Conservation (phyloP, 2,113 vertebrate species). For the Stigmatopora nigra region DNA sequence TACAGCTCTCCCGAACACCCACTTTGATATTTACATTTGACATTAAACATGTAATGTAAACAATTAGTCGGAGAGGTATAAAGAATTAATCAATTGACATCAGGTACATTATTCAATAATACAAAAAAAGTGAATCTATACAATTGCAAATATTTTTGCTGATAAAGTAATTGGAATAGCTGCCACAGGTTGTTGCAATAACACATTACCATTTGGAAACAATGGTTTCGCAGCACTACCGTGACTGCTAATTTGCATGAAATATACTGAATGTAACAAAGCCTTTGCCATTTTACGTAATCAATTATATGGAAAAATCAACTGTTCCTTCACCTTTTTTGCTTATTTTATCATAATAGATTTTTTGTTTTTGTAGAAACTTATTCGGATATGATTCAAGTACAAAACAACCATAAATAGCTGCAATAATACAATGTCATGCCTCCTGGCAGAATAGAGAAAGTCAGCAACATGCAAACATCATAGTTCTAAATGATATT, state of each 20-base stretch:
- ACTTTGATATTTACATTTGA: background rate
- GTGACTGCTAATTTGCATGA: background rate
- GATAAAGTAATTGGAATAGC: background rate
- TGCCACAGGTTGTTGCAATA: background rate
- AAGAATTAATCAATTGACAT: conserved; percentile 5
- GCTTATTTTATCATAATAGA: background rate
- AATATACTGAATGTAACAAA: background rate
- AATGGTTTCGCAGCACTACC: background rate
- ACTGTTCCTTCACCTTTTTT: background rate
- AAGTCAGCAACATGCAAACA: background rate
- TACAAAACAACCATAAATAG: background rate
- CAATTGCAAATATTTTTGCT: background rate
- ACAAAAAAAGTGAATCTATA: background rate
- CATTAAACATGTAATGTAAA: background rate
- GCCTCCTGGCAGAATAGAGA: background rate
- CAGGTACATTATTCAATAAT: conserved; percentile 11
- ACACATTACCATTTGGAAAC: background rate
- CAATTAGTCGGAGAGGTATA: conserved; percentile 5
- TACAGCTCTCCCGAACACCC: background rate
- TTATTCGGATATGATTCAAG: background rate
- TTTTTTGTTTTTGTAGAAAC: background rate
- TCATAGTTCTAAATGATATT: background rate
- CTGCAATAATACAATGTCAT: background rate
- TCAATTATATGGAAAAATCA: background rate
- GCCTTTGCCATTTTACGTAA: background rate